These are phyloP conservation scores for Atractosteus spatula DNA, from an alignment of 2,113 vertebrate genomes.

Conservation along the genomic window DNA sequence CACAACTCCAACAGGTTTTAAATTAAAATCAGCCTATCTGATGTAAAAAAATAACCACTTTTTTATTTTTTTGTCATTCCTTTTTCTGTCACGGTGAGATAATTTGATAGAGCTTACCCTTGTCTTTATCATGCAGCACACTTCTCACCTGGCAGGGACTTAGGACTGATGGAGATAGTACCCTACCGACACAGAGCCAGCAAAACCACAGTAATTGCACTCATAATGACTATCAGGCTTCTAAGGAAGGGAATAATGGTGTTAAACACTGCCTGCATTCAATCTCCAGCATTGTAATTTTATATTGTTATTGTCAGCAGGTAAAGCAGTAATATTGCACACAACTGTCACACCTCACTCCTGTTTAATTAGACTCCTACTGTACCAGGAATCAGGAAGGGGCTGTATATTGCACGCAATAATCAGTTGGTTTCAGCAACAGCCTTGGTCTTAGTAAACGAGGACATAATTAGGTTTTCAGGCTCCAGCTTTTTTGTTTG, in stretches of 20 bases:
- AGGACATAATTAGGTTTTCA: not conserved
- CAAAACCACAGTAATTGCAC: slow-evolving; percentile 8
- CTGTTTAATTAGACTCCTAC: slow-evolving; percentile 9
- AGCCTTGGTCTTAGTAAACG: not conserved
- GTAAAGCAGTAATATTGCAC: not conserved
- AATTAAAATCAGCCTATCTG: not conserved
- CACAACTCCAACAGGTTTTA: not conserved
- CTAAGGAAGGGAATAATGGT: not conserved
- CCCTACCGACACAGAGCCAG: slow-evolving; percentile 9
- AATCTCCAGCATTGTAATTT: slow-evolving; percentile 10
- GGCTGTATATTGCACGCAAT: not conserved
- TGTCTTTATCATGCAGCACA: not conserved
- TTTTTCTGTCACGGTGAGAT: not conserved
- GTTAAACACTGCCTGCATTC: not conserved
- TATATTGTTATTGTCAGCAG: slow-evolving; percentile 17
- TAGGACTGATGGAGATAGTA: not conserved
- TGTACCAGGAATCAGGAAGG: not conserved
- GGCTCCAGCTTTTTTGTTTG: not conserved
- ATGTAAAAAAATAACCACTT: not conserved
- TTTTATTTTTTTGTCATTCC: not conserved
- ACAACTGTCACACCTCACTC: not conserved
- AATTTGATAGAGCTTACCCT: not conserved
- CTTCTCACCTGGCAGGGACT: not conserved
- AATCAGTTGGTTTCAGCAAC: not conserved
- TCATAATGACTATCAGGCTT: not conserved